These are phyloP conservation scores for Timema podura DNA, from an alignment of 2,888 invertebrate species.

Conservation along the genomic window DNA sequence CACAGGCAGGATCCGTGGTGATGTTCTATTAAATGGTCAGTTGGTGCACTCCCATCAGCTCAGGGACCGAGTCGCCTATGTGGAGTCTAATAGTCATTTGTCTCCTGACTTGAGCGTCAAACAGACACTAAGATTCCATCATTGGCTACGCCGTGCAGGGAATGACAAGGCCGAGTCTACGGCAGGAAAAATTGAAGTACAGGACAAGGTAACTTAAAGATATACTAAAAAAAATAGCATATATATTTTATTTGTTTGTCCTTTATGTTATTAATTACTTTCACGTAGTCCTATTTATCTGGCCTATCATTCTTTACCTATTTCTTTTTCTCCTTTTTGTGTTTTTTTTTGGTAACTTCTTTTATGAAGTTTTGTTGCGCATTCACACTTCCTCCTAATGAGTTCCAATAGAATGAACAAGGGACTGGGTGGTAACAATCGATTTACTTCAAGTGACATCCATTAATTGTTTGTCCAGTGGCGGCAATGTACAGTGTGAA, in stretches of 20 bases:
- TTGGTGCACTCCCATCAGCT: slow-evolving; percentile 68
- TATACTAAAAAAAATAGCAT: neutral
- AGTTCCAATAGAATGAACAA: too few species aligned
- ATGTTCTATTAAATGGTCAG: slow-evolving; percentile 83
- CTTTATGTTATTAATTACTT: too few species aligned
- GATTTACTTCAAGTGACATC: too few species aligned
- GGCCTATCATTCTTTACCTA: too few species aligned
- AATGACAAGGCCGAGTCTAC: slow-evolving; percentile 59
- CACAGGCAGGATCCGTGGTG: slow-evolving; percentile 57
- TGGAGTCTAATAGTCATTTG: slow-evolving; percentile 69
- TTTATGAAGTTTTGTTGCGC: too few species aligned
- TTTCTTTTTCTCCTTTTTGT: too few species aligned
- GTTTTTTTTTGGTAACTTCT: too few species aligned
- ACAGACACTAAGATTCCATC: slow-evolving; percentile 82
- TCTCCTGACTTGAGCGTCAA: slow-evolving; percentile 85
- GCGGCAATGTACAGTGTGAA: too few species aligned
- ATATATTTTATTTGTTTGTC: neutral
- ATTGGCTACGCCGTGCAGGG: slow-evolving; percentile 56
- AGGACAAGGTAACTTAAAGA: neutral
- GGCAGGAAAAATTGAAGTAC: slow-evolving; percentile 44
- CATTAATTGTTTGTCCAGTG: too few species aligned
- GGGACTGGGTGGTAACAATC: too few species aligned
- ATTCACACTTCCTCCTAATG: too few species aligned
- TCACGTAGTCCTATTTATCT: too few species aligned
- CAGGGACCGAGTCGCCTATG: slow-evolving; percentile 68